A percentile compares a stretch with the other conserved stretches of the same genome.
Evolutionary conservation across 2,113 vertebrate species (phyloP).

Genomic region (Lepus timidus): DNA sequence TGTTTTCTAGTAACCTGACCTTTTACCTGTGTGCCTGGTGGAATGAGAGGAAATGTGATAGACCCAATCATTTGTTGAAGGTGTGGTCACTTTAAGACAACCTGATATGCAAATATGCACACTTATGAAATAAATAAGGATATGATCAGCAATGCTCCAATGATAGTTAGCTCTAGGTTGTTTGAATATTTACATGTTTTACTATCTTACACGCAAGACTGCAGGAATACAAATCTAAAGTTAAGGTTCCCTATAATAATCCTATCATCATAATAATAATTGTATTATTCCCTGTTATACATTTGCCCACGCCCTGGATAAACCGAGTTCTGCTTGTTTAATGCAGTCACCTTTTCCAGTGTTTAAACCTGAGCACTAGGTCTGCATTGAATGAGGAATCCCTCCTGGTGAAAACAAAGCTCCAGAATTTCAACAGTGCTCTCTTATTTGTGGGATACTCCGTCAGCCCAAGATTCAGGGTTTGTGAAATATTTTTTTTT

Average conservation of each 20-base stretch:
- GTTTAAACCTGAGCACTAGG: background rate
- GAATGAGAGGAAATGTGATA: too few species aligned
- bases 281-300: background rate
- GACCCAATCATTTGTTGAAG: background rate
- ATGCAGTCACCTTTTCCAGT: background rate
- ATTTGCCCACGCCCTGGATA: background rate
- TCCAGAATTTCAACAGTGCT: conserved; percentile 58
- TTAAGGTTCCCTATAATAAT: background rate
- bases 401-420: background rate
- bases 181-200: background rate
- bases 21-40: background rate
- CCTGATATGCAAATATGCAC: conserved; percentile 2
- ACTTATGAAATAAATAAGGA: conserved; percentile 7
- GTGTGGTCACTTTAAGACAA: conserved; percentile 20
- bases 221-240: background rate
- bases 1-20: background rate
- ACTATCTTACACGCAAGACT: background rate
- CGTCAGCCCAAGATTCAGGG: background rate
- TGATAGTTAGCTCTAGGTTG: conserved; percentile 2
- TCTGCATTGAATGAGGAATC: conserved; percentile 14
- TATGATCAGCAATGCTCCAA: background rate
- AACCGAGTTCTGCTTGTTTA: background rate
- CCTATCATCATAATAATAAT: background rate
- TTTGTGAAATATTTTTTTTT: background rate
- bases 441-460: background rate